Base-by-base conservation (phyloP, 2,888 invertebrate species). In the Cerastis rubricosa region DNA sequence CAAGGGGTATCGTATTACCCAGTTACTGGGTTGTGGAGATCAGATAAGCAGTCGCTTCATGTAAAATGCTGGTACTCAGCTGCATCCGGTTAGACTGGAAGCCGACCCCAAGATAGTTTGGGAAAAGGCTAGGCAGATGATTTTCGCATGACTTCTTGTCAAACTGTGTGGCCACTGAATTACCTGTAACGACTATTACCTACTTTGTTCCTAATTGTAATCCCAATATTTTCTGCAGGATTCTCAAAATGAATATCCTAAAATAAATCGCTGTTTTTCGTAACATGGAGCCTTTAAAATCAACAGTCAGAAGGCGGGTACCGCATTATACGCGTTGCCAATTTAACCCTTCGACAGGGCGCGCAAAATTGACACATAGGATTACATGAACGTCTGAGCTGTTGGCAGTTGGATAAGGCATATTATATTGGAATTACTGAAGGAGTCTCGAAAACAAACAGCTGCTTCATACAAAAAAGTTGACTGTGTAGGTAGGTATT, bases 301-400 rank as follows among this genome's bases (percentile, higher is more conserved):
- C 87, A 87, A 84, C 88, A 81, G 86, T 88, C 91, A 90, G 83
- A 92, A 91, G 90, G 88, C 88, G 85, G 83, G 86, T 87, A 84
- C 83, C 87, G 85, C 86, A 87, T 87, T 88, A 85, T 90, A 89
- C 88, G 88, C 90, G 90, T 86, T 90, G 87, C 91, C 92, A 93
- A 94, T 94, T 93, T 91, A 93, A 91, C 93, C 93, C 93, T 92
- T 92, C 93, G 89, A 85, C 91, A 89, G 88, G 86, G 88, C 89
- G 89, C 88, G 90, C 89, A 91, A 93, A 94, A 93, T 94, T 92
- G 91, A 92, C 92, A 91, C 89, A 88, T 84, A 84, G 84, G 29
- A 35, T 35, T n/a, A 78, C 80, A 76, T 61, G 66, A 59, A 78
- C 11, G 43, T n/a, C 35, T 14, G 47, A 65, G 22, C 0, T 45